Evolutionary conservation across 1,140 invertebrate genomes (phyloP).

Genomic region (Aleiodes sp.): DNA sequence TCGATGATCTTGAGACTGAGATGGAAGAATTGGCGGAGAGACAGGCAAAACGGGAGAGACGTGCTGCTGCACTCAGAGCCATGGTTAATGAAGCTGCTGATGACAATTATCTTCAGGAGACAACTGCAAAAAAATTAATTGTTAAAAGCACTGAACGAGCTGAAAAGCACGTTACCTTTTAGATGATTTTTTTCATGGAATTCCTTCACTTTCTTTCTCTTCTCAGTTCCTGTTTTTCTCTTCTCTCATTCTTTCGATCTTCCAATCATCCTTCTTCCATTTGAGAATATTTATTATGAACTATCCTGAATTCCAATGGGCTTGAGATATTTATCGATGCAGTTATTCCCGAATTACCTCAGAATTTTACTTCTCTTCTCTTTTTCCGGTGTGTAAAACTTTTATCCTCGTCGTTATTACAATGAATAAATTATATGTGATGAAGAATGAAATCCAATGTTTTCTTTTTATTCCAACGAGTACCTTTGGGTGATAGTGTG

Average conservation of each 20-base stretch:
- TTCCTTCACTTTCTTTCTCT: neutral
- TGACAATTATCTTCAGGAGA: slow-evolving; percentile 25
- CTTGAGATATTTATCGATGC: neutral
- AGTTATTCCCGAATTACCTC: no score
- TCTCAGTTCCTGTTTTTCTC: no score
- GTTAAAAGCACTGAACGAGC: slow-evolving; percentile 31
- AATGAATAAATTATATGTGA: no score
- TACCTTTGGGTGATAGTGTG: no score
- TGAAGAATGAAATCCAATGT: no score
- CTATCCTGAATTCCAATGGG: neutral
- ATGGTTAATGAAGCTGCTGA: slow-evolving; percentile 57
- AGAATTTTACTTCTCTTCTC: no score
- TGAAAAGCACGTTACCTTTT: slow-evolving; percentile 42
- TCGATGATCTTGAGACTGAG: slow-evolving; percentile 64
- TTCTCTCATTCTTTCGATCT: no score
- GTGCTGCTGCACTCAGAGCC: slow-evolving; percentile 58
- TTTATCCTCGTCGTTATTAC: neutral
- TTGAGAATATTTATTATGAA: neutral
- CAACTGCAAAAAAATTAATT: slow-evolving; percentile 37
- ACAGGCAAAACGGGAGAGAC: slow-evolving; percentile 61
- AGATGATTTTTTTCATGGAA: slow-evolving; percentile 13
- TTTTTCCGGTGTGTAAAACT: neutral
- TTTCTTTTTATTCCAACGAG: no score
- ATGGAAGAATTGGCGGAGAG: slow-evolving; percentile 65
- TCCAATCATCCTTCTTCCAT: neutral